Evolutionary conservation across 2,888 invertebrate genomes (phyloP).

Genomic region (Drosophila flavopinicola): DNA sequence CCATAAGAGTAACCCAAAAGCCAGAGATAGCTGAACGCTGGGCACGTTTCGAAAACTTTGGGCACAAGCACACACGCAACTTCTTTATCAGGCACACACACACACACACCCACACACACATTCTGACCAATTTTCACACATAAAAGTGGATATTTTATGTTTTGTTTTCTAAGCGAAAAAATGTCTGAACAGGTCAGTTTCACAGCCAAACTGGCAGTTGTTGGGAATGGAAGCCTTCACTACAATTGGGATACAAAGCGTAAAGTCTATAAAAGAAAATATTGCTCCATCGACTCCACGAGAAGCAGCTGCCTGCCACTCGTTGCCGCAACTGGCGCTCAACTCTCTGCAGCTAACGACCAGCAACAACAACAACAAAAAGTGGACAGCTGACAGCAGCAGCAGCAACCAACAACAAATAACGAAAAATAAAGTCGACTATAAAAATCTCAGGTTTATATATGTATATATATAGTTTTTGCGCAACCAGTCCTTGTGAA

Average conservation of each 20-base stretch:
- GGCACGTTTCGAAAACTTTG: slow-evolving; percentile 47
- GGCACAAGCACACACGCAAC: slow-evolving; percentile 1
- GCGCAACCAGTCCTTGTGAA: slow-evolving; percentile 21
- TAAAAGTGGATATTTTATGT: slow-evolving; percentile 44
- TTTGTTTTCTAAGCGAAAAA: slow-evolving; percentile 59
- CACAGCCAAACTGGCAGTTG: slow-evolving; percentile 16
- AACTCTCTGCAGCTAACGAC: slow-evolving; percentile 43
- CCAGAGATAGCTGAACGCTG: slow-evolving; percentile 17
- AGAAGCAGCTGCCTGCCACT: slow-evolving; percentile 26
- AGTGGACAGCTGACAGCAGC: slow-evolving; percentile 16
- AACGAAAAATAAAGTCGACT: slow-evolving; percentile 63
- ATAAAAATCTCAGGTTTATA: slow-evolving; percentile 78
- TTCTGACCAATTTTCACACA: slow-evolving; percentile 36
- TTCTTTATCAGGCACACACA: slow-evolving; percentile 1
- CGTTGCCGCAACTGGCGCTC: slow-evolving; percentile 25
- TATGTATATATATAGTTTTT: slow-evolving; percentile 49
- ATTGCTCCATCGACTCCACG: slow-evolving; percentile 47
- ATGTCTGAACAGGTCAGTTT: slow-evolving; percentile 50
- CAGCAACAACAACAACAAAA: slow-evolving; percentile 18
- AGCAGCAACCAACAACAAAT: slow-evolving; percentile 41
- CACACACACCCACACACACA: slow-evolving; percentile 11
- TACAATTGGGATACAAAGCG: slow-evolving; percentile 51
- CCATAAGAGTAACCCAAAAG: slow-evolving; percentile 26
- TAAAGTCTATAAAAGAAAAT: slow-evolving; percentile 73
- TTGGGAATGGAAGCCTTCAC: slow-evolving; percentile 4